Conservation (phyloP, 2,113 vertebrate genomes). For the Notarius quadriscutis region DNA sequence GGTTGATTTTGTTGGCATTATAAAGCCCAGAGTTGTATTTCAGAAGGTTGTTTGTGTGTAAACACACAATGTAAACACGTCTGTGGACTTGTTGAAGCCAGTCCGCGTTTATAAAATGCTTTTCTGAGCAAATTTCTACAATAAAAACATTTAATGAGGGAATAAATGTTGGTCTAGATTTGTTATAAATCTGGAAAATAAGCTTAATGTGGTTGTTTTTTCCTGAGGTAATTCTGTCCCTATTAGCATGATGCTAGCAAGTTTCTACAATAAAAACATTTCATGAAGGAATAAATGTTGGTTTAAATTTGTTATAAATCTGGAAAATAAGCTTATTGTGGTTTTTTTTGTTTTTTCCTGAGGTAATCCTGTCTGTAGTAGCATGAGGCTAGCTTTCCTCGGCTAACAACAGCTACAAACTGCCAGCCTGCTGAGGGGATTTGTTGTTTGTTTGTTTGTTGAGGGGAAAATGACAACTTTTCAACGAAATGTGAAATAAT, state of each 20-base stretch:
- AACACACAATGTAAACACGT: slow-evolving; percentile 27
- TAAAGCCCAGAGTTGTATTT: slow-evolving; percentile 13
- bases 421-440: background rate
- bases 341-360: background rate
- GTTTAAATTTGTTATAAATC: background rate
- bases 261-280: background rate
- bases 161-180: background rate
- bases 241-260: no score
- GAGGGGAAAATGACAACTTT: background rate
- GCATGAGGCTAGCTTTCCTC: background rate
- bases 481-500: background rate
- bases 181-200: background rate
- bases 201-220: background rate
- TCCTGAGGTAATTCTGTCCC: background rate
- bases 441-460: background rate
- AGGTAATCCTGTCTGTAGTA: background rate
- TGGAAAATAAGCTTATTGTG: background rate
- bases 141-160: background rate
- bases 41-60: background rate
- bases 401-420: background rate
- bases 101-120: background rate
- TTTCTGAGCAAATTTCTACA: background rate
- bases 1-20: background rate
- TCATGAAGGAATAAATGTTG: background rate
- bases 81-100: background rate